Conservation (phyloP, 2,888 invertebrate genomes). For the Archips crataeganus region DNA sequence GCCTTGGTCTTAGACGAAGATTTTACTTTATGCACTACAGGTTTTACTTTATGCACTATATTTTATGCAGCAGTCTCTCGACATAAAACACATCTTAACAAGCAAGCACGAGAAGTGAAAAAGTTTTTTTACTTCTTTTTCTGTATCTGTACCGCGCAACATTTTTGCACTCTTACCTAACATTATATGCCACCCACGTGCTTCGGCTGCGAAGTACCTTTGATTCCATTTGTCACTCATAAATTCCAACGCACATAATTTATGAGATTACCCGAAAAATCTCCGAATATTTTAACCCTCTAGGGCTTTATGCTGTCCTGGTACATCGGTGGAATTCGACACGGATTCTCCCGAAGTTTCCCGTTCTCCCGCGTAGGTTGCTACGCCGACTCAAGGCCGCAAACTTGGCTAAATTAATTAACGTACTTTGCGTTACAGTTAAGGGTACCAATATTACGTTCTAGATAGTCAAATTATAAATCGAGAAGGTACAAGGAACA, state of each 20-base stretch:
- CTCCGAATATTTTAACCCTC: conserved; percentile 10
- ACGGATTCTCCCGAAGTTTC: conserved; percentile 3
- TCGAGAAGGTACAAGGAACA: background rate
- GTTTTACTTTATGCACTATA: too few relatives aligned
- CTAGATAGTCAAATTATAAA: too few relatives aligned
- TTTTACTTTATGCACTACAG: too few relatives aligned
- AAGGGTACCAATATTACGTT: too few relatives aligned
- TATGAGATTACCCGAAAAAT: conserved; percentile 15
- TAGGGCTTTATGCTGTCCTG: background rate
- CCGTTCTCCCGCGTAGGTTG: background rate
- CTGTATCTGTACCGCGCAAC: too few relatives aligned
- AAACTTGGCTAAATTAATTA: background rate
- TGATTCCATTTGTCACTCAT: conserved; percentile 13
- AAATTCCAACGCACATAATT: conserved; percentile 13
- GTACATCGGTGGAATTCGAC: background rate
- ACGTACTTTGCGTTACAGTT: background rate
- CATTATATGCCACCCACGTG: conserved; percentile 5
- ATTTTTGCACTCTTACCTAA: background rate
- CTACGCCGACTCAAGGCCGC: too few relatives aligned
- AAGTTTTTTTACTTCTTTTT: too few relatives aligned
- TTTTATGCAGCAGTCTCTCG: too few relatives aligned
- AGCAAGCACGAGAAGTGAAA: too few relatives aligned
- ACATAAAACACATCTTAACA: too few relatives aligned
- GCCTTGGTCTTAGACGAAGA: too few relatives aligned
- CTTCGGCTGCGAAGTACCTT: background rate